A percentile compares a stretch with the other conserved stretches of the same genome.
Conservation (phyloP, 92 coral and sea anemone species). For the Heteractis magnifica region DNA sequence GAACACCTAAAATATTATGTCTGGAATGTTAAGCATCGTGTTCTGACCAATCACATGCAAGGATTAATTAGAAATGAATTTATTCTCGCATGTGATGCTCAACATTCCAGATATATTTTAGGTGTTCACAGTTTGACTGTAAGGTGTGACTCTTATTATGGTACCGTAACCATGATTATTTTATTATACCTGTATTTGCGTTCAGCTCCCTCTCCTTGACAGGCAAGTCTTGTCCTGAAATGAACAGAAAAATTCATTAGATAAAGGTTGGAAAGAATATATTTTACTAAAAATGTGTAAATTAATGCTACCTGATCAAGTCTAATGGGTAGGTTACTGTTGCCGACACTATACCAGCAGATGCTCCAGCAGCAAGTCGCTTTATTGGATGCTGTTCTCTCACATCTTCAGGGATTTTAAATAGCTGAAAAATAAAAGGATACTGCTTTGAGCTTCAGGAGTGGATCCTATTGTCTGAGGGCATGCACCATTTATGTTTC, state of each 20-base stretch:
- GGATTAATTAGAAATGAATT: no score
- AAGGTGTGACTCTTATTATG: no score
- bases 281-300: neutral
- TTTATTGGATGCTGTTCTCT: conserved; percentile 56
- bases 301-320: conserved; percentile 47
- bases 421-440: conserved; percentile 25
- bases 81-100: no score
- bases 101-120: no score
- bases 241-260: neutral
- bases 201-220: conserved; percentile 72
- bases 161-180: no score
- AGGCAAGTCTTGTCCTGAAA: conserved; percentile 68
- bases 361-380: conserved; percentile 65
- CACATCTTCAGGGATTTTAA: conserved; percentile 66
- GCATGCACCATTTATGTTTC: no score
- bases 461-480: no score
- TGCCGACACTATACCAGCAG: conserved; percentile 66
- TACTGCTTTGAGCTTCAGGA: no score
- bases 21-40: no score
- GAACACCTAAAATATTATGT: no score
- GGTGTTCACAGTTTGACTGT: no score
- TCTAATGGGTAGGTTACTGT: conserved; percentile 73
- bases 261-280: conserved; percentile 3
- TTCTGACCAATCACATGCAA: no score
- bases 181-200: conserved; percentile 56